These are phyloP conservation scores for Mustela nigripes DNA, from an alignment of 2,113 vertebrate species.

Conservation along the genomic window DNA sequence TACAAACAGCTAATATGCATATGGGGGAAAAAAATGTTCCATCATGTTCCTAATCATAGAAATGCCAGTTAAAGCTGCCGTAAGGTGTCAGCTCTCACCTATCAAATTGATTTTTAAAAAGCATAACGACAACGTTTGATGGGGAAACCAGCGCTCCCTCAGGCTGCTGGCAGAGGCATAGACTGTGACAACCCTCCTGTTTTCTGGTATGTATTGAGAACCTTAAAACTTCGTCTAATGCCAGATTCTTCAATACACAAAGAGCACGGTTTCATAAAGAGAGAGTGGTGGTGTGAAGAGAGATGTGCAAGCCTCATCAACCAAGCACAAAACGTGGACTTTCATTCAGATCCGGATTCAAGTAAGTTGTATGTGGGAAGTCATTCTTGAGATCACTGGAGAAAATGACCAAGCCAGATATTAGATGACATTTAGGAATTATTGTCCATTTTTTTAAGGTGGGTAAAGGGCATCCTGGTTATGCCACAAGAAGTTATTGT, in stretches of 20 bases:
- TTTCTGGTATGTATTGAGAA: background rate
- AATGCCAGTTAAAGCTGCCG: conserved; percentile 4
- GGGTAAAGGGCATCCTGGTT: background rate
- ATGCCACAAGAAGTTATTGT: background rate
- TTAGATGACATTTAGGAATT: background rate
- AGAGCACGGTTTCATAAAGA: background rate
- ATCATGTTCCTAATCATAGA: background rate
- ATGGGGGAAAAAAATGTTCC: background rate
- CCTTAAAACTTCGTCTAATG: background rate
- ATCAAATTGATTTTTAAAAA: conserved; percentile 32
- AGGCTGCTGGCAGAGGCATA: fast-evolving
- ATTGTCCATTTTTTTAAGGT: background rate
- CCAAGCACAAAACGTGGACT: background rate
- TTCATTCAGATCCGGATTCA: background rate
- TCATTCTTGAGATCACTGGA: background rate
- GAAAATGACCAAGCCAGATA: background rate
- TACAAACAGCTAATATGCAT: conserved; percentile 59
- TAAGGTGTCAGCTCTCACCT: conserved; percentile 14
- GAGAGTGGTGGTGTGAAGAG: background rate
- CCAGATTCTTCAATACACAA: background rate
- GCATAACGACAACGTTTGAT: background rate
- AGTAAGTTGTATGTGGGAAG: background rate
- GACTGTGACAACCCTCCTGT: background rate
- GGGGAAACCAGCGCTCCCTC: background rate
- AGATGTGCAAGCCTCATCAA: background rate